These are phyloP conservation scores for Grantiella picta DNA, from an alignment of 2,113 vertebrate species.

Conservation along the genomic window DNA sequence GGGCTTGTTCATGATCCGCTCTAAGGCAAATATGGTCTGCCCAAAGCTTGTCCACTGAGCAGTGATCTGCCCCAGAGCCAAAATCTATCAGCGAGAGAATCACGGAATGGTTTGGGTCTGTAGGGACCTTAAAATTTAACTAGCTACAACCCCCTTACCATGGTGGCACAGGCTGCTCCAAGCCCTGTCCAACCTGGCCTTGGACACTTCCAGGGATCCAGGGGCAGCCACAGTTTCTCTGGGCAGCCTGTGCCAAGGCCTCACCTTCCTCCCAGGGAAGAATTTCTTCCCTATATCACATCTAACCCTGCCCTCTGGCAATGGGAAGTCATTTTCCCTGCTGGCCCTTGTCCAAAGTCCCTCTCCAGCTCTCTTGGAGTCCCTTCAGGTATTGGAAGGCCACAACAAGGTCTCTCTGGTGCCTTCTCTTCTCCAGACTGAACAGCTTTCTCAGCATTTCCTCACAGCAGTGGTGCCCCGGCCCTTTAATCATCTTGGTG, in stretches of 20 bases:
- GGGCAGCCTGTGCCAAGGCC: neutral
- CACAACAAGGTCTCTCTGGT: neutral
- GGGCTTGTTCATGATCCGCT: neutral
- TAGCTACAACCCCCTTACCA: too few relatives aligned
- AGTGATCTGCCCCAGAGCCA: neutral
- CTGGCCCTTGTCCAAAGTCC: neutral
- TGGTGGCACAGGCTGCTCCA: neutral
- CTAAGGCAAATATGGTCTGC: neutral
- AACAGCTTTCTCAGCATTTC: neutral
- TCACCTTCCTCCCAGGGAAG: accelerated
- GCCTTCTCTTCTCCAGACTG: neutral
- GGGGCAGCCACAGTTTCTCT: neutral
- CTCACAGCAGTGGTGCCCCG: neutral
- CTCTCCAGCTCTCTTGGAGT: neutral
- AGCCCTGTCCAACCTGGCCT: neutral
- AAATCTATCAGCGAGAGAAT: neutral
- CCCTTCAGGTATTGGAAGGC: neutral
- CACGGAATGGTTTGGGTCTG: neutral
- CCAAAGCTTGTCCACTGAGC: neutral
- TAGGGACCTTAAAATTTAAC: neutral
- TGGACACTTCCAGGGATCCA: neutral
- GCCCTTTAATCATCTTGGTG: neutral
- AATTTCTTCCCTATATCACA: neutral
- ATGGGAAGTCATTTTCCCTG: neutral
- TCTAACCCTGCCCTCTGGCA: neutral